Conservation (phyloP, 2,797 vertebrate genomes). For the Cirrhinus molitorella region DNA sequence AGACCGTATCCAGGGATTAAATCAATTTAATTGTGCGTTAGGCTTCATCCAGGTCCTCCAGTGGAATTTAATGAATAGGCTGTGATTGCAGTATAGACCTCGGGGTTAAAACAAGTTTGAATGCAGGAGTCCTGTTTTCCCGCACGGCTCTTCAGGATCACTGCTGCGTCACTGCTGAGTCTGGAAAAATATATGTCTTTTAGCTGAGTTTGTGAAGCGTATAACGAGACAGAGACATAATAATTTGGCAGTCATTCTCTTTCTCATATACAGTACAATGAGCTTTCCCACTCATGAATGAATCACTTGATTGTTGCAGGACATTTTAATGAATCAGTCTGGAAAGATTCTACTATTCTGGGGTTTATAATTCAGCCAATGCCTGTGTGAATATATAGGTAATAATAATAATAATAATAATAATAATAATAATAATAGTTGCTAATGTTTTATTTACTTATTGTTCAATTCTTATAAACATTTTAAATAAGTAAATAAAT, state of each 20-base stretch:
- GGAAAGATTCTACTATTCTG: neutral
- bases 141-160: neutral
- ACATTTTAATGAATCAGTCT: neutral
- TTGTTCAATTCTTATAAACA: neutral
- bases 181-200: neutral
- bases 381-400: neutral
- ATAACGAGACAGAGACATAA: neutral
- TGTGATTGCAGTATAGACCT: conserved; percentile 53
- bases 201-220: neutral
- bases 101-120: conserved; percentile 41
- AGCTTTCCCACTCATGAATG: neutral
- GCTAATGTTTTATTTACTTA: neutral
- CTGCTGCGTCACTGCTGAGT: neutral
- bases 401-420: neutral
- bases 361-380: neutral
- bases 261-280: neutral
- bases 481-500: too few relatives aligned
- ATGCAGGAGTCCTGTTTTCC: conserved; percentile 35
- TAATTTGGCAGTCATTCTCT: neutral
- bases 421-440: too few relatives aligned
- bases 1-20: conserved; percentile 54
- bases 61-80: conserved; percentile 45
- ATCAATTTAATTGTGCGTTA: conserved; percentile 57
- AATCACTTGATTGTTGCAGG: neutral
- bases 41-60: conserved; percentile 38